Evolutionary conservation across 2,888 invertebrate species (phyloP).

Genomic region (Tubulanus polymorphus): DNA sequence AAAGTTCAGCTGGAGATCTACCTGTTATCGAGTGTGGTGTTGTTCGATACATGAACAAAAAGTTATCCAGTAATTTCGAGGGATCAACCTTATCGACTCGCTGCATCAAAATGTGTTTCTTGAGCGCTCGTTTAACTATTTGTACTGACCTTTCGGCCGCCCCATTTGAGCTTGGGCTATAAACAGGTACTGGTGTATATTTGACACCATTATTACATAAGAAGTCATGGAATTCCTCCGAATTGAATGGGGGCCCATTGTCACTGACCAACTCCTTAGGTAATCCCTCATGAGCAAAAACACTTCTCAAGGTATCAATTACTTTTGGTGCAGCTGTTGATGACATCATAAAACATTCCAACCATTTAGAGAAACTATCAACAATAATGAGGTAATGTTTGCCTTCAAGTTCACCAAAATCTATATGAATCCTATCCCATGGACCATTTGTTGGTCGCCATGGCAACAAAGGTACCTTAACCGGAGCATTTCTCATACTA

Average conservation of each 20-base stretch:
- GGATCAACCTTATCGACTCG: too few relatives aligned
- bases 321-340: slow-evolving; percentile 1
- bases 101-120: too few relatives aligned
- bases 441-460: background rate
- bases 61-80: too few relatives aligned
- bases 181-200: slow-evolving; percentile 1
- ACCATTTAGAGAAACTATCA: slow-evolving; percentile 4
- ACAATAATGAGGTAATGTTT: background rate
- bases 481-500: background rate
- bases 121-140: too few relatives aligned
- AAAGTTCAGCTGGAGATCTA: too few relatives aligned
- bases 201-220: slow-evolving; percentile 5
- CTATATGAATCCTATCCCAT: slow-evolving; percentile 6
- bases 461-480: slow-evolving; percentile 2
- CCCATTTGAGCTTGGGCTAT: too few relatives aligned
- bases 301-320: background rate
- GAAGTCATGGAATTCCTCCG: slow-evolving; percentile 4
- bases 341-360: background rate
- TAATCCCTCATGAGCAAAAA: slow-evolving; percentile 6
- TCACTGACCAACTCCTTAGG: slow-evolving; percentile 4
- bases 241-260: slow-evolving; percentile 9
- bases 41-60: too few relatives aligned
- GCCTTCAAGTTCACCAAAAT: background rate
- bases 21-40: too few relatives aligned
- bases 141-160: too few relatives aligned